Base-by-base conservation (phyloP, 2,888 invertebrate genomes). In the Cynaeus angustus region DNA sequence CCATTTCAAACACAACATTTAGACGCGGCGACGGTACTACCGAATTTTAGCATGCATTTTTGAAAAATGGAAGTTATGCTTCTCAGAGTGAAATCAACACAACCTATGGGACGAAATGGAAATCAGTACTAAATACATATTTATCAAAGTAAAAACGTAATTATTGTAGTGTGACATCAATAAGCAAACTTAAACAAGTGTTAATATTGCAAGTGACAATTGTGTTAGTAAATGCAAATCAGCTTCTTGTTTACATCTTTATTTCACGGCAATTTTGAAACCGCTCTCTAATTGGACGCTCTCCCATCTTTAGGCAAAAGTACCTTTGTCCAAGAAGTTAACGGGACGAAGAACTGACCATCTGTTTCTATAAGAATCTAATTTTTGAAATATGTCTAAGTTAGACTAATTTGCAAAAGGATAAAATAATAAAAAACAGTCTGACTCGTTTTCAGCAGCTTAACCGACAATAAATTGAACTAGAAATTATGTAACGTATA, bases 121-220 rank as follows among this genome's bases (percentile, higher is more conserved):
- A 58, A 43, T 37, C 55, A n/a, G 37, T 65, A 59, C 59, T 66
- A 66, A 70, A 50, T 50, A 59, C 70, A 64, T 64, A 65, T 64
- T 69, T 66, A 70, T 62, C 50, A 33, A 53, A 12, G 59, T 67
- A 66, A 71, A 71, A 67, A 68, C 58, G 53, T 52, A 67, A 56
- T 64, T 56, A 61, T 58, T 61, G 28, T 64, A 58, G 53, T 46
- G 64, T 72, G 70, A 72, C 72, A 72, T 72, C 70, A 71, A 71
- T 61, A 65, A 70, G 48, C 65, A 68, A 71, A 70, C 67, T 72
- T 21, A 45, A 70, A 65, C 56, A 67, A 48, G 45, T 70, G 68
- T 64, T 67, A 68, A 65, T 62, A 52, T 56, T 56, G 62, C 62
- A 61, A 66, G 53, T 64, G 67, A 61, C 70, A 70, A 70, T 67